Conservation (phyloP, 2,888 invertebrate genomes). For the Aproaerema taeniolella region DNA sequence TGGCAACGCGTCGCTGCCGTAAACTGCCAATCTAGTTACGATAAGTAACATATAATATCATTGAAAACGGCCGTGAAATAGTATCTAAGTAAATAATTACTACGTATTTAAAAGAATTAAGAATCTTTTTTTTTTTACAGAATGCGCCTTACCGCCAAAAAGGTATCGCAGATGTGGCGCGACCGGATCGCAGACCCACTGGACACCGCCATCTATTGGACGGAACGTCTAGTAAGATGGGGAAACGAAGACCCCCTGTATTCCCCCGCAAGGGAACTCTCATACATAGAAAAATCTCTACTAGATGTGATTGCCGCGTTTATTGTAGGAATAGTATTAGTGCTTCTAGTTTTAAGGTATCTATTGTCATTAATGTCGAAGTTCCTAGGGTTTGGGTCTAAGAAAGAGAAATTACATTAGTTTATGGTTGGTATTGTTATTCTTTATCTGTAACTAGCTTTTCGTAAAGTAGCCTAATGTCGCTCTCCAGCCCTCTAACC, state of each 20-base stretch:
- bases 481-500: no score
- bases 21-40: no score
- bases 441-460: background rate
- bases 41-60: no score
- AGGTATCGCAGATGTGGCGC: conserved; percentile 68
- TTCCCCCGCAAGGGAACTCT: conserved; percentile 45
- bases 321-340: conserved; percentile 28
- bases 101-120: no score
- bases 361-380: conserved; percentile 35
- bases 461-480: no score
- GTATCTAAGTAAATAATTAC: no score
- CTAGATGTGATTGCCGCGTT: conserved; percentile 51
- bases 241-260: conserved; percentile 47
- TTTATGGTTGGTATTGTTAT: conserved; percentile 28
- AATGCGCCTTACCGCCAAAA: conserved; percentile 56
- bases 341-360: conserved; percentile 35
- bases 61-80: no score
- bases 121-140: conserved; percentile 47
- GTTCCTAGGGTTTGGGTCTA: conserved; percentile 35
- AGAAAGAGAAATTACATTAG: conserved; percentile 47
- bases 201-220: conserved; percentile 77
- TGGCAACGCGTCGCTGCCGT: no score
- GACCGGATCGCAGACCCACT: conserved; percentile 70
- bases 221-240: conserved; percentile 73
- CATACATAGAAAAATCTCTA: conserved; percentile 43